Evolutionary conservation across 1,140 invertebrate genomes (phyloP), one percentile per base, ranked within the genome.

Genomic region (Proales similis): DNA sequence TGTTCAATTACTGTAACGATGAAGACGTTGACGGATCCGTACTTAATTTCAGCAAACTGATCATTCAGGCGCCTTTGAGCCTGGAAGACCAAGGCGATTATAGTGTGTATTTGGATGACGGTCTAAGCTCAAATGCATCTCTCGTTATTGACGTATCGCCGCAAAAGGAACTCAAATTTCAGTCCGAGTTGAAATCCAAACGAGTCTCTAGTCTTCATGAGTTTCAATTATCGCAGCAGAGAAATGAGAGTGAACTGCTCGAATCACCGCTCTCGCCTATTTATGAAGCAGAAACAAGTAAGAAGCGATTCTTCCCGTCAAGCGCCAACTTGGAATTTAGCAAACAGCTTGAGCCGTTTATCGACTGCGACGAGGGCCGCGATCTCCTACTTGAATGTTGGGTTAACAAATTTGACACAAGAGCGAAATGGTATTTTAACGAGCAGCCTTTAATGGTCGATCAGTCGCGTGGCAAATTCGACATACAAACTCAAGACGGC

Each of bases 1-100:
- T 57, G 51, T 57, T 57, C 20, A 57, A 57, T 24, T 57, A 57
- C 22, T 57, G 51, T 42, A 57, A 57, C 19, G 51, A 57, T 27
- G 38, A 57, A 26, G 45, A 57, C 24, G n/a, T 27, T 11, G 51
- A 57, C 17, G 51, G 51, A 2, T 57, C 51, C 22, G 51, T 57
- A 6, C 11, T 42, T 2, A 57, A 57, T 17, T 57, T 42, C n/a
- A 57, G 45, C 11, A 57, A 57, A 24, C 20, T 57, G 4, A 27
- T 57, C 0, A 42, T 57, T 2, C 39, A 26, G 27, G 14, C 7
- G 45, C 33, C 51, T 14, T 26, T 39, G 22, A 42, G 51, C 29
- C 4, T 0, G n/a, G 9, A 7, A 43, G 53, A 61, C 17, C 53
- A 61, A 61, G 53, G 39, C n/a, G 24, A 61, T 19, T 61, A 61